Evolutionary conservation across 2,113 vertebrate species (phyloP), one percentile per base, ranked within the genome.

Genomic region (Colossoma macropomum): DNA sequence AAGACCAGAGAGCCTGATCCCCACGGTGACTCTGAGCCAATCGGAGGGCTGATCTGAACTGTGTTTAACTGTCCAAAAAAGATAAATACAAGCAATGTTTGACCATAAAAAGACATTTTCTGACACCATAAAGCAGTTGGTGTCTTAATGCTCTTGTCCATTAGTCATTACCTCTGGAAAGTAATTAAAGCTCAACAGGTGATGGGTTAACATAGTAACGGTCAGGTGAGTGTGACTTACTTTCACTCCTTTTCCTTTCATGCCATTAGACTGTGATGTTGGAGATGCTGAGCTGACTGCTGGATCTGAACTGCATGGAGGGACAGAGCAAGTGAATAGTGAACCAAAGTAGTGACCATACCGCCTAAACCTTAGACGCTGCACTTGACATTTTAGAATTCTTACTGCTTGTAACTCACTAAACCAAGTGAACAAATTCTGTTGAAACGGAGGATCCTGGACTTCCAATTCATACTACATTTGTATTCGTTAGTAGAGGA

Each of bases 51-150:
- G 78, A 87, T 85, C 32, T 86, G 71, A 38, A 65, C 80, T 23
- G 76, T 83, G 65, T 77, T 81, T 28, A 87, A 77, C 90, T 89
- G 72, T 66, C 41, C 25, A 32, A 15, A 66, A 38, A 59, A 56
- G 1, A 23, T 3, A 56, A 1, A 21, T 1, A 56, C 2, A 56
- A 56, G 6, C 17, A 21, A 1, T 56, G 54, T 1, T 23, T 23
- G 21, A 11, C 4, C 41, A 45, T 45, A 45, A 45, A 45, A 11
- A 45, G 21, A 56, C 17, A 23, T 52, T 19, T 50, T 50, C 4
- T 52, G 17, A 23, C 5, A 23, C 4, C 2, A 21, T 56, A 56
- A 21, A 56, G 54, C 54, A 54, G 52, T 21, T 2, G 50, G 16
- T 70, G 34, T 4, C 30, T 66, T 69, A 28, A 27, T 27, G n/a